These are phyloP conservation scores for Eumacrocentrus americanus DNA, from an alignment of 2,888 invertebrate genomes.

Conservation along the genomic window DNA sequence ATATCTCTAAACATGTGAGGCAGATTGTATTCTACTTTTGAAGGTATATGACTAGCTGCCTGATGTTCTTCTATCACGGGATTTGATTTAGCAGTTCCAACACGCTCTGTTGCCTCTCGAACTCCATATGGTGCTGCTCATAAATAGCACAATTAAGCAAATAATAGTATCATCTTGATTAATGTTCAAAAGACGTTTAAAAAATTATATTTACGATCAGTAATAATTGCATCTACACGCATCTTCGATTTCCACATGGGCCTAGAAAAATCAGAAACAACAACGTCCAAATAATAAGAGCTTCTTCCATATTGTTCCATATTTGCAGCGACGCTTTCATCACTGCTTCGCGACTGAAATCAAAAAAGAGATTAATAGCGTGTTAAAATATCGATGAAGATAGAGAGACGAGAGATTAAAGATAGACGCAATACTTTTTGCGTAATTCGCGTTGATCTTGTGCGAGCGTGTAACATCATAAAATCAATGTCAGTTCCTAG, in stretches of 20 bases:
- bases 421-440: constrained; percentile 67
- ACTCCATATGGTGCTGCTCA: constrained; percentile 95
- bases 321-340: constrained; percentile 89
- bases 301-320: constrained; percentile 85
- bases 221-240: constrained; percentile 89
- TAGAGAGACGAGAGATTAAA: neutral
- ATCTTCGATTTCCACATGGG: constrained; percentile 76
- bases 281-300: constrained; percentile 80
- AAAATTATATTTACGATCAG: constrained; percentile 75
- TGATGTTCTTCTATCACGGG: constrained; percentile 72
- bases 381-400: neutral
- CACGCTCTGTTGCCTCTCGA: constrained; percentile 87
- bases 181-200: constrained; percentile 10
- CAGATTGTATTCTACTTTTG: constrained; percentile 85
- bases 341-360: constrained; percentile 70
- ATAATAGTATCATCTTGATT: no score
- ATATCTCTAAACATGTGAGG: constrained; percentile 84
- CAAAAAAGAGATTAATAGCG: neutral
- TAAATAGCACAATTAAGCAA: constrained; percentile 3
- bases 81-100: constrained; percentile 69
- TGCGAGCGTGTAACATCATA: constrained; percentile 88
- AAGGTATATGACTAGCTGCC: constrained; percentile 75
- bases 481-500: constrained; percentile 94
- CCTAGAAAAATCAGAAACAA: constrained; percentile 90
- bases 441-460: constrained; percentile 78